Evolutionary conservation across 2,888 invertebrate genomes (phyloP).

Genomic region (Masnerella sp.): DNA sequence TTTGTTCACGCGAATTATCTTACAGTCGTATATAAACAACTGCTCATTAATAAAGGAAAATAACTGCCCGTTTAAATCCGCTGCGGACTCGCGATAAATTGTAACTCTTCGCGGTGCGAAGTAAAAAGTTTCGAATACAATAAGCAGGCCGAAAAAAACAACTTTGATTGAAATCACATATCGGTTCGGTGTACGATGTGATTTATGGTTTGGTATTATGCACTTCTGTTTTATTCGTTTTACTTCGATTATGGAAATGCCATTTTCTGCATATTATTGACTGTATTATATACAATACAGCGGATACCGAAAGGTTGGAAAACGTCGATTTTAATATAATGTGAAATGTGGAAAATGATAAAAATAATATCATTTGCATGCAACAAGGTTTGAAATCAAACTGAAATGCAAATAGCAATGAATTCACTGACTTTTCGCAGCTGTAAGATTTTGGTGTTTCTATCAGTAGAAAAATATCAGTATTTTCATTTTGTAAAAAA

Average conservation of each 20-base stretch:
- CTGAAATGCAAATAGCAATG: not conserved
- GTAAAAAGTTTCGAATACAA: constrained; percentile 6
- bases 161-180: not conserved
- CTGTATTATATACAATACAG: constrained; percentile 9
- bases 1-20: constrained; percentile 30
- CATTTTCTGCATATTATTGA: constrained; percentile 38
- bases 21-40: constrained; percentile 21
- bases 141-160: not conserved
- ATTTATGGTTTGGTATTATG: constrained; percentile 19
- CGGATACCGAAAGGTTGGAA: constrained; percentile 9
- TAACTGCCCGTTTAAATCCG: too few relatives aligned
- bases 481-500: too few relatives aligned
- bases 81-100: not conserved
- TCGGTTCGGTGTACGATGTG: constrained; percentile 11
- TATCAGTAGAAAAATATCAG: too few relatives aligned
- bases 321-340: constrained; percentile 24
- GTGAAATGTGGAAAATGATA: constrained; percentile 14
- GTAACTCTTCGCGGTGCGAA: not conserved
- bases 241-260: constrained; percentile 40
- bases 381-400: not conserved
- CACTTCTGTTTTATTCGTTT: constrained; percentile 28
- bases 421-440: too few relatives aligned
- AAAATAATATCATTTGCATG: constrained; percentile 6
- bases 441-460: too few relatives aligned
- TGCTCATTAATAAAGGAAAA: constrained; percentile 36